These are phyloP conservation scores for Oxycera nigricornis DNA, from an alignment of 2,888 invertebrate species.

Conservation along the genomic window DNA sequence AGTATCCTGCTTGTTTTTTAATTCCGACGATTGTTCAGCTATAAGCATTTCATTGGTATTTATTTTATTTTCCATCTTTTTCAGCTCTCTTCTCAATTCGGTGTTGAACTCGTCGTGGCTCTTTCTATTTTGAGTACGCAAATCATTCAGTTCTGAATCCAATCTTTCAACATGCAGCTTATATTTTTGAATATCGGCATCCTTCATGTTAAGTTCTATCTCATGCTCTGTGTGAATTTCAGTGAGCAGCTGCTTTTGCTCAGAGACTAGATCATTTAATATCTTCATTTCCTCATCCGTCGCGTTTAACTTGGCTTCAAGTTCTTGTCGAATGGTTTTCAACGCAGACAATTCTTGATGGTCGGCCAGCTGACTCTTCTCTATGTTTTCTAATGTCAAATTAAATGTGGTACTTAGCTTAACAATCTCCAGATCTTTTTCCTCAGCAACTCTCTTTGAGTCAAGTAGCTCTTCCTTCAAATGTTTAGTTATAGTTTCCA, in stretches of 20 bases:
- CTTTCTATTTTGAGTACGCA: slow-evolving; percentile 62
- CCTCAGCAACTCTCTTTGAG: slow-evolving; percentile 62
- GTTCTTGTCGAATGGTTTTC: slow-evolving; percentile 54
- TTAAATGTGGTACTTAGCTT: slow-evolving; percentile 62
- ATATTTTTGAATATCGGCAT: slow-evolving; percentile 54
- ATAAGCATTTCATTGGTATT: slow-evolving; percentile 58
- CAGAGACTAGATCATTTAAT: slow-evolving; percentile 56
- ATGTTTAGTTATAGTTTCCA: slow-evolving; percentile 63
- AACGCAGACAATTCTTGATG: slow-evolving; percentile 32
- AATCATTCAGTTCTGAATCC: slow-evolving; percentile 62
- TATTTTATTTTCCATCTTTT: slow-evolving; percentile 51
- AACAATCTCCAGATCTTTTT: slow-evolving; percentile 64
- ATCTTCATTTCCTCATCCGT: slow-evolving; percentile 58
- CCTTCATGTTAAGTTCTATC: slow-evolving; percentile 50
- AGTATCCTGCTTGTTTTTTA: slow-evolving; percentile 67
- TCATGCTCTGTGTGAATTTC: slow-evolving; percentile 58
- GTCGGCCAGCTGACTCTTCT: slow-evolving; percentile 54
- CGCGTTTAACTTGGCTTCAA: slow-evolving; percentile 54
- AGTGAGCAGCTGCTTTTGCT: slow-evolving; percentile 61
- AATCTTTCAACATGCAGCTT: slow-evolving; percentile 60
- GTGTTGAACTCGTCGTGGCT: slow-evolving; percentile 51
- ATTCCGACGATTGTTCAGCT: slow-evolving; percentile 57
- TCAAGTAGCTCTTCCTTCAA: slow-evolving; percentile 63
- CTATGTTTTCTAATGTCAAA: slow-evolving; percentile 44
- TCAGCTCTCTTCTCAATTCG: slow-evolving; percentile 53